These are phyloP conservation scores for Bovichtus variegatus DNA, from an alignment of 2,797 vertebrate genomes.

Conservation along the genomic window DNA sequence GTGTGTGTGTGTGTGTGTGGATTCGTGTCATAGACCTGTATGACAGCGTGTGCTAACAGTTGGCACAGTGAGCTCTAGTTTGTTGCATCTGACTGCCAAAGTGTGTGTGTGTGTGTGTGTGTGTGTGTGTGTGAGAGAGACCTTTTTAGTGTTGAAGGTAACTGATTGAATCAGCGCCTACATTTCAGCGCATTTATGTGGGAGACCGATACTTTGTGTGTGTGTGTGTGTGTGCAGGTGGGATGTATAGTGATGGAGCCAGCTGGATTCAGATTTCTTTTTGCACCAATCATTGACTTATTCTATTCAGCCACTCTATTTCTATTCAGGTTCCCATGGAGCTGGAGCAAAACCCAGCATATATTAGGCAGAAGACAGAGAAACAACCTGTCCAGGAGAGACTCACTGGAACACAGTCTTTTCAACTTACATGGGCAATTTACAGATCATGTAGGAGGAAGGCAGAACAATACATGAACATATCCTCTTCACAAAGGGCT, in stretches of 20 bases:
- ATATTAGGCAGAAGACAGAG: conserved; percentile 19
- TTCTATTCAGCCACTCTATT: conserved; percentile 41
- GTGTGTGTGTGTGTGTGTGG: no score
- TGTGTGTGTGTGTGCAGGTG: conserved; percentile 19
- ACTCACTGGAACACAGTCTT: conserved; percentile 1
- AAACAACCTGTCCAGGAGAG: conserved; percentile 22
- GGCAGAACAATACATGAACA: not conserved
- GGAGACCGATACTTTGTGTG: conserved; percentile 29
- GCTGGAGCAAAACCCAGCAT: conserved; percentile 20
- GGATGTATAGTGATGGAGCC: conserved; percentile 34
- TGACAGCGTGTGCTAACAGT: conserved; percentile 6
- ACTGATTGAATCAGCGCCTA: conserved; percentile 37
- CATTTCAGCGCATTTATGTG: conserved; percentile 41
- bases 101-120: conserved; percentile 14
- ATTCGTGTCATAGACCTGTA: conserved; percentile 16
- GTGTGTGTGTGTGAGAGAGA: not conserved
- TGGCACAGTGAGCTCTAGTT: conserved; percentile 30
- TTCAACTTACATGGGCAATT: conserved; percentile 4
- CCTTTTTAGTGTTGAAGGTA: conserved; percentile 38
- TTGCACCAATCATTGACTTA: conserved; percentile 30
- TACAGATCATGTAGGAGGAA: not conserved
- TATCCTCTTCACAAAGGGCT: not conserved
- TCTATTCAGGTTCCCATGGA: conserved; percentile 11
- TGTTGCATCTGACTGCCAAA: conserved; percentile 28
- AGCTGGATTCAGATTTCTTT: conserved; percentile 47